Conservation (phyloP, 2,888 invertebrate species). For the Pristionchus japonicus region DNA sequence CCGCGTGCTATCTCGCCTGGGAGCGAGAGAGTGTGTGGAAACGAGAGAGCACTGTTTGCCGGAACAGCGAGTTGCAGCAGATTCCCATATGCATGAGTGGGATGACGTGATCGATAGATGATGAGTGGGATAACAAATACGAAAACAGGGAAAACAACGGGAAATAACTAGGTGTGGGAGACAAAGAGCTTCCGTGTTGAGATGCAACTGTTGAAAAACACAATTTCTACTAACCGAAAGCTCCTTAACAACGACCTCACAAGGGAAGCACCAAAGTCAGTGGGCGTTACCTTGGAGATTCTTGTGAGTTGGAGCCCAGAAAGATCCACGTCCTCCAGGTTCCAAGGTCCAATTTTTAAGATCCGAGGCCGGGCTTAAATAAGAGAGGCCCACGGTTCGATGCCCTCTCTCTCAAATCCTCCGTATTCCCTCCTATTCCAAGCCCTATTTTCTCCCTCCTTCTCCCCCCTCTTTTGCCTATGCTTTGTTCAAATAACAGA, state of each 20-base stretch:
- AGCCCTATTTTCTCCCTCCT: constrained; percentile 46
- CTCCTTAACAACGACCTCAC: too few relatives aligned
- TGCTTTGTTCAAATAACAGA: neutral
- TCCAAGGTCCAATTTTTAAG: too few relatives aligned
- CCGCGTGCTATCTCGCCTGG: neutral
- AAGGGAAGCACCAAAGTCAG: too few relatives aligned
- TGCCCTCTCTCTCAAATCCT: neutral
- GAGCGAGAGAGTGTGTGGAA: neutral
- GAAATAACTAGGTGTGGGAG: too few relatives aligned
- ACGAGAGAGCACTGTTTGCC: neutral
- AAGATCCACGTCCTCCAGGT: too few relatives aligned
- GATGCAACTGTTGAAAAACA: too few relatives aligned
- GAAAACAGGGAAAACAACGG: too few relatives aligned
- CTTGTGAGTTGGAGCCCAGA: too few relatives aligned
- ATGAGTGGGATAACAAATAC: neutral
- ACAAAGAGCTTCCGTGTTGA: too few relatives aligned
- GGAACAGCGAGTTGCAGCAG: neutral
- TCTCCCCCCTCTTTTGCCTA: neutral
- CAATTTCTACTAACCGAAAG: too few relatives aligned
- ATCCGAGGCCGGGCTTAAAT: too few relatives aligned
- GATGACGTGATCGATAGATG: neutral
- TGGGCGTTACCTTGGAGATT: too few relatives aligned
- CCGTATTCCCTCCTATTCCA: neutral
- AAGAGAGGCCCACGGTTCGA: neutral
- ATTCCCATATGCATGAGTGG: neutral